Percentiles rank a stretch among this genome's conserved stretches.
These are phyloP conservation scores for Hymenochirus boettgeri DNA, from an alignment of 2,113 vertebrate genomes.

Conservation along the genomic window DNA sequence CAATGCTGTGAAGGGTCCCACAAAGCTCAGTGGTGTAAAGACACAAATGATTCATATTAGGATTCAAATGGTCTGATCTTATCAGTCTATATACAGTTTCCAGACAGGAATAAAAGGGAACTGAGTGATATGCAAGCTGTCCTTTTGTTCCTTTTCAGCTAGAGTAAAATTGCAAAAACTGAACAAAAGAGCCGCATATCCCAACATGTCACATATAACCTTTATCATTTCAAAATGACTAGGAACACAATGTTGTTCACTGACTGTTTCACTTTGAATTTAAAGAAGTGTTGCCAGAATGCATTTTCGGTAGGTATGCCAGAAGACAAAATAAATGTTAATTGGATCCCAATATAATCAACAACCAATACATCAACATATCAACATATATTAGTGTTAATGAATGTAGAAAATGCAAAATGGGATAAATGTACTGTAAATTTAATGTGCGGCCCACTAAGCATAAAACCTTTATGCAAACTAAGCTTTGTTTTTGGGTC, in stretches of 20 bases:
- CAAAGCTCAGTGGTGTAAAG: slow-evolving; percentile 11
- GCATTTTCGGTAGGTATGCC: too few relatives aligned
- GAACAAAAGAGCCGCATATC: slow-evolving; percentile 12
- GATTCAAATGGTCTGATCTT: slow-evolving; percentile 16
- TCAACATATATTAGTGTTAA: too few relatives aligned
- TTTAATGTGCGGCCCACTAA: too few relatives aligned
- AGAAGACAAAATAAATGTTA: too few relatives aligned
- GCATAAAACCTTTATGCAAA: too few relatives aligned
- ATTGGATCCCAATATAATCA: too few relatives aligned
- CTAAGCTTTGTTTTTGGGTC: too few relatives aligned
- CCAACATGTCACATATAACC: slow-evolving; percentile 27
- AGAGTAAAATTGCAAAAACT: neutral
- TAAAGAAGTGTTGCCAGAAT: slow-evolving; percentile 9
- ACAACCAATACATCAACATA: too few relatives aligned
- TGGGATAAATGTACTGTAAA: too few relatives aligned
- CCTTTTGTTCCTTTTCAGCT: slow-evolving; percentile 27
- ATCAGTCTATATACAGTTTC: slow-evolving; percentile 29
- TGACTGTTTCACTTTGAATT: neutral
- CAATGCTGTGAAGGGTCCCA: neutral
- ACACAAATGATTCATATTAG: slow-evolving; percentile 8
- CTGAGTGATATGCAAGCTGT: slow-evolving; percentile 39
- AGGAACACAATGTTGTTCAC: slow-evolving; percentile 2
- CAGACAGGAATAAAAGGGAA: slow-evolving; percentile 32
- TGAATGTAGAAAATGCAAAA: too few relatives aligned
- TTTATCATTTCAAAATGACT: slow-evolving; percentile 14